Evolutionary conservation across 2,888 invertebrate species (phyloP), one percentile per base, ranked within the genome.

Genomic region (Tetanocera ferruginea): DNA sequence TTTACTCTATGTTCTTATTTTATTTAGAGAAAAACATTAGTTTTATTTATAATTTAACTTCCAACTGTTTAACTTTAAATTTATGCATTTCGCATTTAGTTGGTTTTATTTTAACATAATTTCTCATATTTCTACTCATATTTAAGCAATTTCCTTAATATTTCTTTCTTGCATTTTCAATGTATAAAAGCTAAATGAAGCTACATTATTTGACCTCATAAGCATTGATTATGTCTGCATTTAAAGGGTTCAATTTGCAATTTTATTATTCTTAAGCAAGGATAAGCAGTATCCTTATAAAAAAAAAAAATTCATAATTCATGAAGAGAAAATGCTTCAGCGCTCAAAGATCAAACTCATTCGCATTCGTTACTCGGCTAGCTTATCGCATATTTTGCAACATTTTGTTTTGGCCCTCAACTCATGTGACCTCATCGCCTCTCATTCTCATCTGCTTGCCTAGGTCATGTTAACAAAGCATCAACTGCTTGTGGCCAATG

Each of bases 251-350:
- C 23, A 60, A 23, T 28, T 60, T 69, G 51, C 23, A n/a, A 19
- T 67, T 43, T n/a, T 67, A 14, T 67, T 60, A 60, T 60, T 28
- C 57, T 60, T 28, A 14, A 43, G 43, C 11, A 43, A 43, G 43
- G 43, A 43, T 43, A 43, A 43, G 43, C 11, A 28, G 28, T 60
- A 60, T 60, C 57, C 57, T 23, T 9, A 31, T 28, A 14, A 28
- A 66, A n/a, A n/a, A 49, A 43, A 49, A 11, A 51, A 69, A 69
- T 69, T 69, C 69, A 69, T 69, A 69, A 69, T 69, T 69, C 69
- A 69, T 69, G 69, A 69, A 25, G 23, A 11, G 34, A 8, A 64
- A 51, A 69, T 23, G 43, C 69, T 69, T 37, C 51, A 49, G 23
- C 25, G 51, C 51, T 51, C 69, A 14, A 17, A 51, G 69, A 49